Percentiles rank a stretch among this genome's conserved stretches.
Conservation (phyloP, 1,140 invertebrate species). For the Euura lappo region DNA sequence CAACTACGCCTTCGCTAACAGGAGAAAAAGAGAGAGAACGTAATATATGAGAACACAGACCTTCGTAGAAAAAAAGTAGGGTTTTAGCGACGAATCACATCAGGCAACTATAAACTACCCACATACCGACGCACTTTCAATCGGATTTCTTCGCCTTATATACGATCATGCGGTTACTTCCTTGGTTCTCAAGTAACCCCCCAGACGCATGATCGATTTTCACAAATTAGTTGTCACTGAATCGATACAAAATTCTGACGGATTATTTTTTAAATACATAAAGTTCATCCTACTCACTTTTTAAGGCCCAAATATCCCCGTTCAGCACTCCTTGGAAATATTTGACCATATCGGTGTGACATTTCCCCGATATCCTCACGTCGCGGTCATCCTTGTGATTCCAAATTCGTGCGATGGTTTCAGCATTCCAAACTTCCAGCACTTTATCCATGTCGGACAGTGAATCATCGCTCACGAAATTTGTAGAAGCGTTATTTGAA, state of each 20-base stretch:
- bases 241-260: too few species aligned
- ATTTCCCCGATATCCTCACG: slow-evolving; percentile 25
- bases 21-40: not conserved
- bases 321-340: slow-evolving; percentile 31
- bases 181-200: not conserved
- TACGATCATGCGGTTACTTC: not conserved
- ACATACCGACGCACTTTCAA: not conserved
- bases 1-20: not conserved
- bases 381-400: not conserved
- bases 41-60: slow-evolving; percentile 5
- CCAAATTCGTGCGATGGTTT: slow-evolving; percentile 25
- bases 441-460: slow-evolving; percentile 20
- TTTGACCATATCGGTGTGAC: slow-evolving; percentile 25
- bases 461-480: not conserved
- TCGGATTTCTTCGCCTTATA: not conserved
- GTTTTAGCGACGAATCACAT: not conserved
- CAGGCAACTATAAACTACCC: not conserved
- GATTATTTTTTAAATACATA: too few species aligned
- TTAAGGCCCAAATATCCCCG: slow-evolving; percentile 32
- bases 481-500: not conserved
- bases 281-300: slow-evolving; percentile 30
- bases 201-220: too few species aligned
- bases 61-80: not conserved
- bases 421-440: slow-evolving; percentile 37
- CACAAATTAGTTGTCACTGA: too few species aligned